Evolutionary conservation across 2,888 invertebrate species (phyloP).

Genomic region (Philereme vetulata): DNA sequence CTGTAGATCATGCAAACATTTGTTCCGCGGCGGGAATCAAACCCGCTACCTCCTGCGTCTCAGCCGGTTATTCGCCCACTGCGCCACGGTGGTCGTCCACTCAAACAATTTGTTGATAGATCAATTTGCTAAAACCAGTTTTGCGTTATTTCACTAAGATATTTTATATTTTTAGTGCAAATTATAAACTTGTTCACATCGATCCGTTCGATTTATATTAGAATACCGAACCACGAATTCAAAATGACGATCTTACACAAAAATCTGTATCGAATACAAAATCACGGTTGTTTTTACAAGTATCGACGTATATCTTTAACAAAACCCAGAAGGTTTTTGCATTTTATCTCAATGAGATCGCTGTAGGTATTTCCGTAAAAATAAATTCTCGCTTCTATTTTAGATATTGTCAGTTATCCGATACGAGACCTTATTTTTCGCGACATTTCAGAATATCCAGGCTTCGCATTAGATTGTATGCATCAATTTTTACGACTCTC

Average conservation of each 20-base stretch:
- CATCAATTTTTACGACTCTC: slow-evolving; percentile 27
- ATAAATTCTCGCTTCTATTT: slow-evolving; percentile 18
- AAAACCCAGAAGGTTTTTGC: slow-evolving; percentile 5
- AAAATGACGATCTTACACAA: slow-evolving; percentile 1
- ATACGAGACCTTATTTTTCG: slow-evolving; percentile 31
- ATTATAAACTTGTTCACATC: no score
- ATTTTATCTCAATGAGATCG: slow-evolving; percentile 21
- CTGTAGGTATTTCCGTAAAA: slow-evolving; percentile 23
- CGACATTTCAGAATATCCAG: slow-evolving; percentile 28
- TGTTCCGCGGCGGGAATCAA: no score
- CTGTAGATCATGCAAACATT: no score
- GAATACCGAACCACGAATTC: background rate
- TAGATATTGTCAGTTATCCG: slow-evolving; percentile 23
- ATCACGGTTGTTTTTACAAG: background rate
- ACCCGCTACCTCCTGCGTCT: no score
- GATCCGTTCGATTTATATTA: no score
- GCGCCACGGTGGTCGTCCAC: no score
- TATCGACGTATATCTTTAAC: slow-evolving; percentile 6
- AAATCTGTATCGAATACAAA: slow-evolving; percentile 10
- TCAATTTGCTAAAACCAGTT: no score
- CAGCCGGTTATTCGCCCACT: no score
- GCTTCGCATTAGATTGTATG: slow-evolving; percentile 30
- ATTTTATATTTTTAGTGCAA: no score
- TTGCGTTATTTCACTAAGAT: no score
- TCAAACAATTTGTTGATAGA: no score